Conservation (phyloP, 2,888 invertebrate genomes). For the Clistopyga incitator region DNA sequence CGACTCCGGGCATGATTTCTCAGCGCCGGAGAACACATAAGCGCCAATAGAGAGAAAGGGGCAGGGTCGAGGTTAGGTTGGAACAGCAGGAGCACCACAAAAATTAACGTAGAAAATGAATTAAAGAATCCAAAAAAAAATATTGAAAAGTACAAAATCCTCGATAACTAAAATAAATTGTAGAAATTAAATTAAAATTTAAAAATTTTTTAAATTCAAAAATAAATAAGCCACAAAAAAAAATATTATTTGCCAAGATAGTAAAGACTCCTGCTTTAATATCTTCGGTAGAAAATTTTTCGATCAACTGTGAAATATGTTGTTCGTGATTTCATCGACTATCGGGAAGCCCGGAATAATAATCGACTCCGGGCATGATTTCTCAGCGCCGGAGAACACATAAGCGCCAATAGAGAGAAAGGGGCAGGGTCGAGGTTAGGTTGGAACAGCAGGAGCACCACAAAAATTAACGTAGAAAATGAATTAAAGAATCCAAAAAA, state of each 20-base stretch:
- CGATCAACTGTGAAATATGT: conserved; percentile 2
- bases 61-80: conserved; percentile 3
- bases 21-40: conserved; percentile 16
- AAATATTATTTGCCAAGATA: not conserved
- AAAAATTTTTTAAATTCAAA: not conserved
- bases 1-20: conserved; percentile 34
- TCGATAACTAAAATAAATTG: not conserved
- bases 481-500: not conserved
- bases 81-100: conserved; percentile 32
- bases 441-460: conserved; percentile 31
- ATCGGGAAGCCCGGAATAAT: conserved; percentile 33
- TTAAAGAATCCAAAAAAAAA: not conserved
- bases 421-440: conserved; percentile 1
- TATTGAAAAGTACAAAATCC: too few species aligned
- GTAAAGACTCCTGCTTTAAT: not conserved
- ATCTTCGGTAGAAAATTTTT: not conserved
- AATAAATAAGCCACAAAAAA: not conserved
- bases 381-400: conserved; percentile 13
- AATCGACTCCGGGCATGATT: conserved; percentile 45
- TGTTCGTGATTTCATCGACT: conserved; percentile 38
- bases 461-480: too few species aligned
- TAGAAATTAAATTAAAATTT: not conserved
- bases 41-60: not conserved
- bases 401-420: not conserved
- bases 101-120: too few species aligned